A percentile compares a stretch with the other conserved stretches of the same genome.
These are phyloP conservation scores for Aphaenogaster floridana DNA, from an alignment of 1,140 invertebrate genomes.

Conservation along the genomic window DNA sequence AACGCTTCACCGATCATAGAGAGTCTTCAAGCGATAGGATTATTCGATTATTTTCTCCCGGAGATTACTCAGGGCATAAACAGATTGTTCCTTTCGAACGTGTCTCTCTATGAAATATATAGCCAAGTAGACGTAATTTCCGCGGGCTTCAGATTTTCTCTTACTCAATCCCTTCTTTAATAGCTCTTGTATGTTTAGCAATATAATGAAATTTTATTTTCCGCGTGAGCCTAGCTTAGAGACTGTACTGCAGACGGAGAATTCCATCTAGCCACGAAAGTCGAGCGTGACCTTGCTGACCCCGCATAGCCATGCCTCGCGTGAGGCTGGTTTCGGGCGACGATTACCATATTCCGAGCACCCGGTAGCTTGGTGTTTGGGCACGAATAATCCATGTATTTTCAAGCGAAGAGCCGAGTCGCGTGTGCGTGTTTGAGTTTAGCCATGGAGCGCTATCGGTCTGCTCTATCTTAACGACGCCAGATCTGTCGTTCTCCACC, in stretches of 20 bases:
- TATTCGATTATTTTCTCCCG: background rate
- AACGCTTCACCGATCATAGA: background rate
- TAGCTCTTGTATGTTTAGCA: background rate
- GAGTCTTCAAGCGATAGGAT: background rate
- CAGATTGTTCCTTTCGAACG: background rate
- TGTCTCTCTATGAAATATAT: background rate
- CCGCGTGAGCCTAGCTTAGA: background rate
- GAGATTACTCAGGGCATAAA: background rate
- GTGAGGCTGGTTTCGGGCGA: constrained; percentile 62
- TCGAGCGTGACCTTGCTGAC: constrained; percentile 51
- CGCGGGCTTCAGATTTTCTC: background rate
- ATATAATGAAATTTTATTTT: constrained; percentile 14
- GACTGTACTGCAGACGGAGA: background rate
- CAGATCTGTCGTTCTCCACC: constrained; percentile 76
- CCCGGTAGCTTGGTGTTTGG: constrained; percentile 70
- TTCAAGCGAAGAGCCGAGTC: constrained; percentile 67
- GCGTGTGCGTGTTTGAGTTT: constrained; percentile 69
- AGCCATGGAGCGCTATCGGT: constrained; percentile 74
- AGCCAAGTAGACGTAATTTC: background rate
- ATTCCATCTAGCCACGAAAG: constrained; percentile 16
- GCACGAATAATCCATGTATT: constrained; percentile 78
- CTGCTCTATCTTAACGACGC: constrained; percentile 80
- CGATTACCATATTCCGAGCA: constrained; percentile 78
- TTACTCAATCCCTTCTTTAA: background rate
- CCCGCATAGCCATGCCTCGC: constrained; percentile 15